phyloP scores from a whole-genome alignment of 2,113 vertebrate species.

The Oreochromis niloticus region DNA sequence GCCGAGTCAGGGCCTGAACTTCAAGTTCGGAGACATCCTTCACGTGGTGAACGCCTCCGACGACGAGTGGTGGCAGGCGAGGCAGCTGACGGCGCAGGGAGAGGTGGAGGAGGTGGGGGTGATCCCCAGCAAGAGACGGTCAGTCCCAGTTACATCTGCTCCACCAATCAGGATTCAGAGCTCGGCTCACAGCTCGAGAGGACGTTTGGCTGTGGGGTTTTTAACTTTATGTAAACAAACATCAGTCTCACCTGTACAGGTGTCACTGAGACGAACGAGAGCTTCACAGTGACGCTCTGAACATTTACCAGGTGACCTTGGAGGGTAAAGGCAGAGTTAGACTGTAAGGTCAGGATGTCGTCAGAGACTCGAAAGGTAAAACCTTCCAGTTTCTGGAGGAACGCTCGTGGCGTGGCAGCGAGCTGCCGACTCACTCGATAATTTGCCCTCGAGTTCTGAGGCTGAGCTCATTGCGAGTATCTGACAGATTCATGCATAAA shows the following conservation, averaged over 20 bases:
- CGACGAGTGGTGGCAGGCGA: conserved; percentile 98
- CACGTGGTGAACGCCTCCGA: conserved; percentile 96
- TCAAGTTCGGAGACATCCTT: conserved; percentile 94
- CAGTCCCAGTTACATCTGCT: conserved; percentile 12
- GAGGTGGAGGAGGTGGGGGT: conserved; percentile 95
- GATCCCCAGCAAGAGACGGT: conserved; percentile 97
- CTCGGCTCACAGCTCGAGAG: not conserved
- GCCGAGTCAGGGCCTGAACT: conserved; percentile 94
- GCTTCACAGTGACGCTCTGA: not conserved
- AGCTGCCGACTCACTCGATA: not conserved
- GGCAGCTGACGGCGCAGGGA: conserved; percentile 84
- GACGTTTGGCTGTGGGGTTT: not conserved
- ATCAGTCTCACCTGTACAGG: accelerated
- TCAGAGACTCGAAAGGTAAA: not conserved
- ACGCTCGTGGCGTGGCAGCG: accelerated
- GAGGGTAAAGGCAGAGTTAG: not conserved
- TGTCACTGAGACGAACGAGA: accelerated
- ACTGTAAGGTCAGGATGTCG: not conserved
- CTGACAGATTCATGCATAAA: not conserved
- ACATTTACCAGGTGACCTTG: not conserved
- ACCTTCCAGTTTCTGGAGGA: not conserved
- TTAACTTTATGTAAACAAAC: not conserved
- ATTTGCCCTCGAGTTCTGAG: not conserved
- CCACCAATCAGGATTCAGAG: not conserved
- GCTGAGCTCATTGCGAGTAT: not conserved